These are phyloP conservation scores for Rhagonycha lutea DNA, from an alignment of 2,888 invertebrate species.

Conservation along the genomic window DNA sequence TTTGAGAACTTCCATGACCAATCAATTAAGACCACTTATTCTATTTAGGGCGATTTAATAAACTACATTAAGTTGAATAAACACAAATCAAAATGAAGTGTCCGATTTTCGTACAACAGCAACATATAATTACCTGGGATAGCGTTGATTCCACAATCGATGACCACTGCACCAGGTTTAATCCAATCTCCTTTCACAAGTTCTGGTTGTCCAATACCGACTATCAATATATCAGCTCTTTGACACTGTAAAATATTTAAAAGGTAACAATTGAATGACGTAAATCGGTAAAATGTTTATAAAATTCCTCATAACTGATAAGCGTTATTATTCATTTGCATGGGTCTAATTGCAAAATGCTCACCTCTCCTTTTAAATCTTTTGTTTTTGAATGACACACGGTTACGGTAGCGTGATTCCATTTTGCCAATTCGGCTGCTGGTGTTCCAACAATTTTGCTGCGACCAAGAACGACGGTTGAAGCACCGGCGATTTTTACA, in stretches of 20 bases:
- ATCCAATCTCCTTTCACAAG: conserved; percentile 95
- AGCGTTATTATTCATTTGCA: background rate
- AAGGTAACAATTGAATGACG: background rate
- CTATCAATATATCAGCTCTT: conserved; percentile 94
- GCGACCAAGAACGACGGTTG: conserved; percentile 92
- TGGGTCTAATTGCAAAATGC: conserved; percentile 19
- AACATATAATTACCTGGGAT: conserved; percentile 70
- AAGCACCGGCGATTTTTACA: conserved; percentile 76
- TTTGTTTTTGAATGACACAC: conserved; percentile 94
- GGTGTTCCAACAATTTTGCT: conserved; percentile 99
- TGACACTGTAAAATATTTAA: conserved; percentile 50
- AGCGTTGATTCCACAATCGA: conserved; percentile 97
- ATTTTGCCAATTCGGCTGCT: conserved; percentile 89
- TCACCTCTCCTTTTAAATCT: conserved; percentile 75
- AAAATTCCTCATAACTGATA: background rate
- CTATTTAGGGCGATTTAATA: background rate
- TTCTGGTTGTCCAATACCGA: conserved; percentile 88
- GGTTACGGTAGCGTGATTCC: conserved; percentile 97
- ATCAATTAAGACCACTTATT: background rate
- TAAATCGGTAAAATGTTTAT: background rate
- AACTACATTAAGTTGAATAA: background rate
- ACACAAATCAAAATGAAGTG: background rate
- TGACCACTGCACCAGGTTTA: conserved; percentile 96
- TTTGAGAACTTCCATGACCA: background rate
- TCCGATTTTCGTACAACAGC: background rate